Conservation (phyloP, 2,888 invertebrate species). For the Arrhopalites spinosus region DNA sequence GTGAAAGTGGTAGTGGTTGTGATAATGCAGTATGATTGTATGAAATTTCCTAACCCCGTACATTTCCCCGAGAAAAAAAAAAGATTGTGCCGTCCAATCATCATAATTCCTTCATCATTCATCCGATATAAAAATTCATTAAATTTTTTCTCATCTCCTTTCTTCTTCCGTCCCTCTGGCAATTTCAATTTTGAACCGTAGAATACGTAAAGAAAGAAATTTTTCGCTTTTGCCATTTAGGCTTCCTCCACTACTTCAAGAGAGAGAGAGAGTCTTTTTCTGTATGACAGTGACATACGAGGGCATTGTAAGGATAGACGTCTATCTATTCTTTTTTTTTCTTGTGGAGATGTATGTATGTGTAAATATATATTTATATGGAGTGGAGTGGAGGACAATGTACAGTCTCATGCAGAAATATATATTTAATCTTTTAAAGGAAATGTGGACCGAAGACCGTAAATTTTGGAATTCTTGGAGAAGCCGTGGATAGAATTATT, state of each 20-base stretch:
- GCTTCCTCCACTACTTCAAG: conserved; percentile 10
- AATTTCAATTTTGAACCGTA: conserved; percentile 39
- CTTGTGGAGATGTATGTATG: background rate
- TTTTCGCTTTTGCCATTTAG: conserved; percentile 21
- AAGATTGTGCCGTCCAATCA: conserved; percentile 42
- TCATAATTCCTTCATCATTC: conserved; percentile 49
- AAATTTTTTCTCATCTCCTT: conserved; percentile 39
- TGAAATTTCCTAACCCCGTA: background rate
- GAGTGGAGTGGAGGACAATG: background rate
- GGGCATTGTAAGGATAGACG: background rate
- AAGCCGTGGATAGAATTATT: conserved; percentile 25
- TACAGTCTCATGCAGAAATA: conserved; percentile 13
- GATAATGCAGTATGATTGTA: background rate
- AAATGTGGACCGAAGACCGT: conserved; percentile 14
- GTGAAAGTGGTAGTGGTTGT: too few relatives aligned
- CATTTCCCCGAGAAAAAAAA: conserved; percentile 6
- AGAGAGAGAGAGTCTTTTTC: too few relatives aligned
- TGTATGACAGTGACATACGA: conserved; percentile 37
- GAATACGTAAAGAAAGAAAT: conserved; percentile 22
- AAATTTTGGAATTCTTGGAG: conserved; percentile 8
- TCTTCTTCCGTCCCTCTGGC: conserved; percentile 32
- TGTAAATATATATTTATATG: background rate
- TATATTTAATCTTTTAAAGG: conserved; percentile 38
- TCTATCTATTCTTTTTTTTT: background rate
- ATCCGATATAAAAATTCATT: conserved; percentile 52